phyloP scores from a whole-genome alignment of 2,113 vertebrate genomes.

The Pterophyllum scalare region DNA sequence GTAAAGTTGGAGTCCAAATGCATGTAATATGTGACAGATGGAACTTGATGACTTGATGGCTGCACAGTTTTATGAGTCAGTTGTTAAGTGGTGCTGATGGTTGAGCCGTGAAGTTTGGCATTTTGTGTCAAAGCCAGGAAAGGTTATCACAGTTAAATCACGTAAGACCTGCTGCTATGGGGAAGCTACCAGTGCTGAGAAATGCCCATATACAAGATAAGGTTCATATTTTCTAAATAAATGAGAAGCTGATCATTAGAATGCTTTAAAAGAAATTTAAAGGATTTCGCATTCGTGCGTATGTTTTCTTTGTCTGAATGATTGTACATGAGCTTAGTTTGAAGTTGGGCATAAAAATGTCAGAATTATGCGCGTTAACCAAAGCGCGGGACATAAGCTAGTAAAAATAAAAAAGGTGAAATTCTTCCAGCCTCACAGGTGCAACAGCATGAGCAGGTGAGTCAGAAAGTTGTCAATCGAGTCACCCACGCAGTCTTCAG shows the following conservation, averaged over 20 bases:
- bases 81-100: not conserved
- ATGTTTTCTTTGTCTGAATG: not conserved
- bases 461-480: not conserved
- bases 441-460: not conserved
- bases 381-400: not conserved
- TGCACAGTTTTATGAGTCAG: not conserved
- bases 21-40: not conserved
- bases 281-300: not conserved
- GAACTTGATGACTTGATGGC: not conserved
- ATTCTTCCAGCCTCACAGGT: not conserved
- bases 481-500: not conserved
- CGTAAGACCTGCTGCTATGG: not conserved
- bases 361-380: not conserved
- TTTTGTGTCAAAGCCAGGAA: conserved; percentile 1
- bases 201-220: not conserved
- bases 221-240: not conserved
- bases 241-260: not conserved
- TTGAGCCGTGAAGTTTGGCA: conserved; percentile 6
- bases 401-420: not conserved
- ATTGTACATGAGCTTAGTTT: not conserved
- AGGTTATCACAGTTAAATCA: not conserved
- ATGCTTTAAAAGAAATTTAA: too few species aligned
- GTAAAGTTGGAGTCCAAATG: not conserved
- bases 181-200: not conserved
- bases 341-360: not conserved